Evolutionary conservation across 2,113 vertebrate species (phyloP), one percentile per base, ranked within the genome.

Genomic region (Zosterops hypoxanthus): DNA sequence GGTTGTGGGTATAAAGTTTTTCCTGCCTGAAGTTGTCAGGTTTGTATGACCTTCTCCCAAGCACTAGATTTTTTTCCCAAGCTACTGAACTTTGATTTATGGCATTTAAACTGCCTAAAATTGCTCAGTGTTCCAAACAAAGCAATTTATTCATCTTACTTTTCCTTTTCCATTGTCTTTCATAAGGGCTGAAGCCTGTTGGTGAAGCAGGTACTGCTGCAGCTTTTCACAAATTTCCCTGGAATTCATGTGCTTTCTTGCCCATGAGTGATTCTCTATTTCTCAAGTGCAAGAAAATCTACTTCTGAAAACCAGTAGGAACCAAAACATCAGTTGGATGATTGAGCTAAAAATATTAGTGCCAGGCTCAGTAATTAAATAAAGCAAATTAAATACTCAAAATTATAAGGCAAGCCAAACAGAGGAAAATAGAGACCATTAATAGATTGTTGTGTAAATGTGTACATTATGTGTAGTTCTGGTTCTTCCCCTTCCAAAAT

Each of bases 61-160:
- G 82, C 4, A 60, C 50, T 39, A 34, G 49, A 50, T 90, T 68
- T 93, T 93, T 95, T 80, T 52, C 49, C 46, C 42, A 44, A 49
- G 36, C 41, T 72, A 28, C 29, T 78, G 55, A 93, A 81, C 70
- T 95, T 90, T 79, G 78, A 87, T 93, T 86, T 93, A 80, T 87
- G 81, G 53, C 13, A 36, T 92, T 87, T 94, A 85, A 92, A 70
- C 60, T 59, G 39, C 63, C 53, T 94, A 65, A 92, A 72, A 75
- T 82, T 75, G 9, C 34, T 24, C 52, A 29, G 39, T 72, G 34
- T 47, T 94, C 39, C 79, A 78, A 82, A 85, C 72, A 80, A 7
- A 11, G 33, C 52, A 25, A 26, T 96, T 93, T 92, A 56, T 89
- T 6, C 8, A 57, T 78, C 69, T 86, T 92, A 49, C 29, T 75